Evolutionary conservation across 2,113 vertebrate species (phyloP).

Genomic region (Bostrychus sinensis): DNA sequence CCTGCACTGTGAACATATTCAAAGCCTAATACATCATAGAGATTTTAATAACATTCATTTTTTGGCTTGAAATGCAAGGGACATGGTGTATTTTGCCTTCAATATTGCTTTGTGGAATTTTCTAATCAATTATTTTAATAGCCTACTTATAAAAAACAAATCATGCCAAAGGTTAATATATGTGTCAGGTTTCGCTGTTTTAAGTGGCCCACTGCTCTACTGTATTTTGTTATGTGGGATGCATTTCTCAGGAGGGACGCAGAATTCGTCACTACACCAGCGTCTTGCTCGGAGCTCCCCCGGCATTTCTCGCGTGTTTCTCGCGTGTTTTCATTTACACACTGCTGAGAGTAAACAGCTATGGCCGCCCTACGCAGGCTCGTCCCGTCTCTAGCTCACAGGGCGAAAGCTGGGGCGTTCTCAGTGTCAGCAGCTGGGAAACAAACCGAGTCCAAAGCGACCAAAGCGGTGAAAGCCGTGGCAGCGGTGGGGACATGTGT

Average conservation of each 20-base stretch:
- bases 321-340: constrained; percentile 68
- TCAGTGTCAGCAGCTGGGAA: background rate
- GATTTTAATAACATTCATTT: too few relatives aligned
- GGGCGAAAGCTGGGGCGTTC: constrained; percentile 13
- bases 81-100: too few relatives aligned
- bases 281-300: constrained; percentile 29
- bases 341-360: constrained; percentile 43
- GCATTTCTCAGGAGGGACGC: background rate
- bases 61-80: too few relatives aligned
- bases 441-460: background rate
- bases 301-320: constrained; percentile 74
- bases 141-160: too few relatives aligned
- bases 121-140: too few relatives aligned
- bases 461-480: constrained; percentile 26
- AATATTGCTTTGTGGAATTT: too few relatives aligned
- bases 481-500: constrained; percentile 57
- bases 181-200: too few relatives aligned
- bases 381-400: constrained; percentile 17
- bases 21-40: too few relatives aligned
- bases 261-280: background rate
- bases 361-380: constrained; percentile 73
- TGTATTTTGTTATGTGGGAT: background rate
- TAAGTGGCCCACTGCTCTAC: too few relatives aligned
- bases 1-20: too few relatives aligned
- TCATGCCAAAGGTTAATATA: too few relatives aligned